Evolutionary conservation across 2,797 vertebrate species (phyloP), one percentile per base, ranked within the genome.

Genomic region (Gallinago solitaria): DNA sequence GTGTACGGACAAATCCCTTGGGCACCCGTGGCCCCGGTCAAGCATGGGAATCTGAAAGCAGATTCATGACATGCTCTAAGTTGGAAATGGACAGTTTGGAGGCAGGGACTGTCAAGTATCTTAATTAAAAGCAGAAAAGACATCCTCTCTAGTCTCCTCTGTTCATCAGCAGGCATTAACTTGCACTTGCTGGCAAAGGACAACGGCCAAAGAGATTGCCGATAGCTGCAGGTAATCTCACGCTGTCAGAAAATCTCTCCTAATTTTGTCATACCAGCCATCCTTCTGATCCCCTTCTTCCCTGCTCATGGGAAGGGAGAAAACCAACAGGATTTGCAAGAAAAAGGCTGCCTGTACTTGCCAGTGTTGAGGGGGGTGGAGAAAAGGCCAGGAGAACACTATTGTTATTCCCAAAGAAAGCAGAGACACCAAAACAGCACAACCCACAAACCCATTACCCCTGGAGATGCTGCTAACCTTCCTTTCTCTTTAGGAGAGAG

Each of bases 51-150:
- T 19, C 79, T 20, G 43, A 64, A 70, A 2, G 5, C 0, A 0
- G 73, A 51, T 0, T 0, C 4, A 25, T 33, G 35, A 56, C 2
- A 1, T 3, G 3, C 32, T 65, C 64, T 4, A 4, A 6, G 2
- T 0, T 61, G 60, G 51, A 76, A 56, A 74, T 1, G 16, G 59
- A 13, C 18, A 11, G 43, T 56, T 35, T 28, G 60, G 35, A 84
- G 48, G 64, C 56, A 93, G 75, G 43, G 83, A 68, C 20, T 63
- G 60, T 63, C 71, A 67, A 53, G n/a, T 17, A 63, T 19, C 71
- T 17, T 51, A 86, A 86, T 41, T 75, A 64, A 86, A 78, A 78
- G 59, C 77, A 81, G 50, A 37, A 60, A 32, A 75, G 57, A 64
- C 45, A 64, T 30, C 41, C 28, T 64, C 12, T 16, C 48, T 53